Evolutionary conservation across 2,113 vertebrate genomes (phyloP).

Genomic region (Neodon shergylaensis): DNA sequence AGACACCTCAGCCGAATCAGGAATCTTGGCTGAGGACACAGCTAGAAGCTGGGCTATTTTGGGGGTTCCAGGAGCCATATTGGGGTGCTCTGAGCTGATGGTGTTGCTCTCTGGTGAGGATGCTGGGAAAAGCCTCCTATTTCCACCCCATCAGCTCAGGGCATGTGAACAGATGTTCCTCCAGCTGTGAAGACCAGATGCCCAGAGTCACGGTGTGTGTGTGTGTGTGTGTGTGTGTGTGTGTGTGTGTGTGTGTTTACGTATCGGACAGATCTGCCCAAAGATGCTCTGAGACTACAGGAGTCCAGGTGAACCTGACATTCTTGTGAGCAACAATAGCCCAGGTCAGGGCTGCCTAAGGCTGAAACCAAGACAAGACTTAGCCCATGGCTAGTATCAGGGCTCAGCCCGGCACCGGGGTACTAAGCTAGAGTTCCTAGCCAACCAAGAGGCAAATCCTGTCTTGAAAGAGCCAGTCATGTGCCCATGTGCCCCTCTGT

Average conservation of each 20-base stretch:
- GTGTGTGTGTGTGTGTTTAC: not conserved
- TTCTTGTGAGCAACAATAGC: accelerated
- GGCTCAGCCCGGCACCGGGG: not conserved
- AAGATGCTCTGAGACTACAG: accelerated
- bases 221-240: no score
- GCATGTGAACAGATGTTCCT: not conserved
- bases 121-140: not conserved
- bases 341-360: not conserved
- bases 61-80: not conserved
- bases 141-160: not conserved
- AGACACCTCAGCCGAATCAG: not conserved
- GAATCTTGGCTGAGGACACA: accelerated
- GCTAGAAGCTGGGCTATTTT: not conserved
- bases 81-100: accelerated
- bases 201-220: accelerated
- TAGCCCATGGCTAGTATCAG: not conserved
- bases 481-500: not conserved
- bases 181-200: not conserved
- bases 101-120: not conserved
- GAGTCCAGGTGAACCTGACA: accelerated
- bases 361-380: not conserved
- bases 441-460: accelerated
- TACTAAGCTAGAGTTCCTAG: not conserved
- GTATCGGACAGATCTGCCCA: accelerated
- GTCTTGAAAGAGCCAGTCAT: not conserved